These are phyloP conservation scores for Conus betulinus DNA, from an alignment of 1,140 invertebrate species.

Conservation along the genomic window DNA sequence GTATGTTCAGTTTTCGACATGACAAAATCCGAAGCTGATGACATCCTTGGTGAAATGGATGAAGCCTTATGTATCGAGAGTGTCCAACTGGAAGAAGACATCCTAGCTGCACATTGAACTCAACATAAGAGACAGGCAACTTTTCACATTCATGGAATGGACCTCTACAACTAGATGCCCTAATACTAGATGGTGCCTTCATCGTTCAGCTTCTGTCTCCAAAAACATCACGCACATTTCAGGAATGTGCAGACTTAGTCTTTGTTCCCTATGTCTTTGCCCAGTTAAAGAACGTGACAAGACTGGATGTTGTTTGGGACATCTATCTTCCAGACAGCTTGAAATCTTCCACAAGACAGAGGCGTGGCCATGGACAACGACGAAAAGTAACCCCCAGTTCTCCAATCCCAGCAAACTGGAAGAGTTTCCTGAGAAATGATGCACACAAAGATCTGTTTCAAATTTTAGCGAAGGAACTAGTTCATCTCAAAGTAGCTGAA, in stretches of 20 bases:
- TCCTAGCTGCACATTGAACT: no score
- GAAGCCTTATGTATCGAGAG: no score
- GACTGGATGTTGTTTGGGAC: slow-evolving; percentile 17
- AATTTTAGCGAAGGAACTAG: background rate
- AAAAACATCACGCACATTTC: background rate
- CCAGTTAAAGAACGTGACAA: background rate
- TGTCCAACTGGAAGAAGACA: no score
- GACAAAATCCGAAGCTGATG: no score
- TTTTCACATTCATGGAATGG: no score
- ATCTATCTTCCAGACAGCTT: background rate
- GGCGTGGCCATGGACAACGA: background rate
- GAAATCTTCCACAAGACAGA: background rate
- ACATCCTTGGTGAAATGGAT: no score
- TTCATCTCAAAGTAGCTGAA: no score
- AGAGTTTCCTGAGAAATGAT: background rate
- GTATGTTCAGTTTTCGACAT: background rate
- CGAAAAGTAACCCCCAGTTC: background rate
- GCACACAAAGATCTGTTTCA: background rate
- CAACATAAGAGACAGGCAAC: no score
- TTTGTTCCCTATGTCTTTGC: background rate
- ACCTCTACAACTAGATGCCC: background rate
- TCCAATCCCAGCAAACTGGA: background rate
- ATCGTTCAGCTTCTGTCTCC: background rate
- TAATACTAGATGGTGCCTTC: background rate
- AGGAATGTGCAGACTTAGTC: background rate